Evolutionary conservation across 1,140 invertebrate genomes (phyloP).

Genomic region (Linepithema humile): DNA sequence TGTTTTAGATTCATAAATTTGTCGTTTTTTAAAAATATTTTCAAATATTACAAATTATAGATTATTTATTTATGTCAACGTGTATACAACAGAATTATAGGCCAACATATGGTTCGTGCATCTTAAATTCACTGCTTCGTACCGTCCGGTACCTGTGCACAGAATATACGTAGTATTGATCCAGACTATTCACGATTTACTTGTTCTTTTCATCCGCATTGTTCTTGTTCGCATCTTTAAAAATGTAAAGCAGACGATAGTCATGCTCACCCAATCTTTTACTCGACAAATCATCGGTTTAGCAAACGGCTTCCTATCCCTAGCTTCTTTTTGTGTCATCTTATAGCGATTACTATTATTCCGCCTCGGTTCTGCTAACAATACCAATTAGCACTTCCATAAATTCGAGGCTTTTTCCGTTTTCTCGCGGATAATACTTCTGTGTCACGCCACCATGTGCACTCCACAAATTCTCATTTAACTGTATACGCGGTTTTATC

Average conservation of each 20-base stretch:
- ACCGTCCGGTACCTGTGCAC: constrained; percentile 43
- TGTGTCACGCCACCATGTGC: constrained; percentile 53
- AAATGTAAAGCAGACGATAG: constrained; percentile 23
- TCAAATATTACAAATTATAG: not conserved
- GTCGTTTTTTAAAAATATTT: not conserved
- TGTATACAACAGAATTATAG: constrained; percentile 1
- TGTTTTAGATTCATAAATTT: not conserved
- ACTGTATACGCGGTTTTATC: constrained; percentile 34
- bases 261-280: constrained; percentile 14
- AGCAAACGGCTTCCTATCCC: not conserved
- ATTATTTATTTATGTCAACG: not conserved
- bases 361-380: constrained; percentile 20
- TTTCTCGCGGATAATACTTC: constrained; percentile 49
- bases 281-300: constrained; percentile 44
- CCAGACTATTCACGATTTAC: constrained; percentile 32
- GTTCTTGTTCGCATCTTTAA: constrained; percentile 31
- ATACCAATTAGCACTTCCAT: constrained; percentile 58
- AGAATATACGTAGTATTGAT: constrained; percentile 42
- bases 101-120: constrained; percentile 17
- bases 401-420: constrained; percentile 52
- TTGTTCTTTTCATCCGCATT: constrained; percentile 27
- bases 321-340: constrained; percentile 21
- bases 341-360: constrained; percentile 42
- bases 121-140: constrained; percentile 37
- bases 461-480: constrained; percentile 57